phyloP scores from a whole-genome alignment of 2,888 invertebrate species.

The Thecophora atra region DNA sequence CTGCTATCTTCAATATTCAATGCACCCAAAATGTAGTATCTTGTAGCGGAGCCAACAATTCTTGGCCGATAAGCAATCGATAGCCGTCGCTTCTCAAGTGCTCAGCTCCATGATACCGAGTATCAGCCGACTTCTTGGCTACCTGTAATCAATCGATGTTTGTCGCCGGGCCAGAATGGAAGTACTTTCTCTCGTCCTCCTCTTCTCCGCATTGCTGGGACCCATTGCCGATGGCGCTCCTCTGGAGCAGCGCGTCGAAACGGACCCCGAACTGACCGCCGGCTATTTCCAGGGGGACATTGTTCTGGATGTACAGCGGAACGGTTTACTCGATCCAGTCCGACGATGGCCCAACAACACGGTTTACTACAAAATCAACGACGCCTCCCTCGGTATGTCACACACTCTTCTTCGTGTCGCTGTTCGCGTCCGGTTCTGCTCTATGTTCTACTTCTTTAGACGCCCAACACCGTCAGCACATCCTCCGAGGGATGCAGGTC shows the following conservation, averaged over 20 bases:
- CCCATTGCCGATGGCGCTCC: not conserved
- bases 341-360: constrained; percentile 73
- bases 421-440: no score
- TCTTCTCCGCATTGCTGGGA: not conserved
- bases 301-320: constrained; percentile 69
- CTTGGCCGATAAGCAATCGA: no score
- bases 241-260: constrained; percentile 36
- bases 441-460: not conserved
- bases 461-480: constrained; percentile 68
- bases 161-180: no score
- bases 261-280: constrained; percentile 78
- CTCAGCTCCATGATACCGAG: no score
- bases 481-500: constrained; percentile 75
- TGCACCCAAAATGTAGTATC: no score
- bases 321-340: constrained; percentile 70
- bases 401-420: not conserved
- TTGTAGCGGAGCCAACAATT: no score
- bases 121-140: no score
- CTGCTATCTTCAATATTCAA: no score
- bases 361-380: constrained; percentile 73
- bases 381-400: constrained; percentile 6
- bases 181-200: no score
- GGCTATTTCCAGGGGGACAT: constrained; percentile 80
- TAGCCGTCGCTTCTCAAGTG: no score
- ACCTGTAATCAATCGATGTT: no score